Conservation (phyloP, 2,113 vertebrate species). For the Rhynchomys soricoides region DNA sequence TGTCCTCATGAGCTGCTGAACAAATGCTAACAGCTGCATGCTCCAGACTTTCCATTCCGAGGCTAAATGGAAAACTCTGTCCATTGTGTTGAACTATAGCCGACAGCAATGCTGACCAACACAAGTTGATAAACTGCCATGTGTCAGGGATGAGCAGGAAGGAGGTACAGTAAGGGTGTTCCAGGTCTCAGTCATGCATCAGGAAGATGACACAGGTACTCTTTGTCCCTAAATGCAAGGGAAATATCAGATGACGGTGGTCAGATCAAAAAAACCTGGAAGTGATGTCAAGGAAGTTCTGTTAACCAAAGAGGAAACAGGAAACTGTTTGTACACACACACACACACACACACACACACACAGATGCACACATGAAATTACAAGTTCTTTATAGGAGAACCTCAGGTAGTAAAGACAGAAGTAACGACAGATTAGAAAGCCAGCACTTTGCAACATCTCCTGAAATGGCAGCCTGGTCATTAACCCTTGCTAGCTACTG, state of each 20-base stretch:
- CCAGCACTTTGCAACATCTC: neutral
- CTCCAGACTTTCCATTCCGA: constrained; percentile 7
- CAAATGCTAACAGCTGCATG: constrained; percentile 63
- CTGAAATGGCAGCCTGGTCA: neutral
- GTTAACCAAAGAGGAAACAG: neutral
- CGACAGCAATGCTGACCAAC: neutral
- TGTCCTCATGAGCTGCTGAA: neutral
- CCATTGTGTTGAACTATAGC: neutral
- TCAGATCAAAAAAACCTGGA: neutral
- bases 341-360: neutral
- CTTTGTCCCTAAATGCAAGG: neutral
- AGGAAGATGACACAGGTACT: neutral
- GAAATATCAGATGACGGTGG: neutral
- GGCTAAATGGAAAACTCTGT: neutral
- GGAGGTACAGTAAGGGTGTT: neutral
- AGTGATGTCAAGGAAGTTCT: neutral
- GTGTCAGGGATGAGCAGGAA: neutral
- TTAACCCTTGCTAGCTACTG: neutral
- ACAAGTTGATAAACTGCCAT: neutral
- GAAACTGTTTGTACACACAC: neutral
- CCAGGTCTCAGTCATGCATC: neutral
- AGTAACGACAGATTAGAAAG: neutral
- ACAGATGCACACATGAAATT: neutral
- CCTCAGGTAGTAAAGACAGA: neutral
- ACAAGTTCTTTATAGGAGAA: neutral